Percentiles rank a stretch among this genome's conserved stretches.
These are phyloP conservation scores for Apamea epomidion DNA, from an alignment of 2,888 invertebrate genomes.

Conservation along the genomic window DNA sequence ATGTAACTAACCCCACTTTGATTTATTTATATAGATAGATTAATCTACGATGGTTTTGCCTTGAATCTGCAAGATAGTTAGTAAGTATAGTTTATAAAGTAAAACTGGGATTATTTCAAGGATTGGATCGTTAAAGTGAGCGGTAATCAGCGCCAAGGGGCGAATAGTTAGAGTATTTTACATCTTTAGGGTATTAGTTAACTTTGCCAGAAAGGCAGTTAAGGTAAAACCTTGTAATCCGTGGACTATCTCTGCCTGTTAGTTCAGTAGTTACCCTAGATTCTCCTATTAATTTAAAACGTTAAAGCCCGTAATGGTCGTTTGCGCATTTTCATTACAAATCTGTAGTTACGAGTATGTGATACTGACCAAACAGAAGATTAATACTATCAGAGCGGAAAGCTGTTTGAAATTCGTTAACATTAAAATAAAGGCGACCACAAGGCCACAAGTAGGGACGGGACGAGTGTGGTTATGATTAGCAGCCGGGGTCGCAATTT, in stretches of 20 bases:
- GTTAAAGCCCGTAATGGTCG: constrained; percentile 4
- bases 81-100: constrained; percentile 34
- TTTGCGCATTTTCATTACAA: constrained; percentile 18
- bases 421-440: constrained; percentile 25
- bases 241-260: constrained; percentile 10
- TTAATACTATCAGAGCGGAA: constrained; percentile 3
- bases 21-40: not conserved
- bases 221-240: constrained; percentile 46
- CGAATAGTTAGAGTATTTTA: constrained; percentile 49
- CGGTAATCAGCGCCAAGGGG: constrained; percentile 54
- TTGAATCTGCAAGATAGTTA: constrained; percentile 26
- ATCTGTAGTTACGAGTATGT: constrained; percentile 16
- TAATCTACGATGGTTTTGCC: not conserved
- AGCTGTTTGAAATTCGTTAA: constrained; percentile 24
- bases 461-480: constrained; percentile 45
- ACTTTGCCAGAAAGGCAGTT: constrained; percentile 39
- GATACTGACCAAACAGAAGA: constrained; percentile 33
- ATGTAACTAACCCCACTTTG: not conserved
- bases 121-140: constrained; percentile 50
- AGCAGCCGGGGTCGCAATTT: constrained; percentile 38
- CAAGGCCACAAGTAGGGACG: constrained; percentile 11
- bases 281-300: constrained; percentile 16
- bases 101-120: constrained; percentile 48
- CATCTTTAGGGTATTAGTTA: constrained; percentile 53
- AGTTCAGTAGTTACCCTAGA: constrained; percentile 29